Percentiles rank a stretch among this genome's conserved stretches.
phyloP scores from a whole-genome alignment of 92 coral and sea anemone genomes.

The Phymanthus crucifer region DNA sequence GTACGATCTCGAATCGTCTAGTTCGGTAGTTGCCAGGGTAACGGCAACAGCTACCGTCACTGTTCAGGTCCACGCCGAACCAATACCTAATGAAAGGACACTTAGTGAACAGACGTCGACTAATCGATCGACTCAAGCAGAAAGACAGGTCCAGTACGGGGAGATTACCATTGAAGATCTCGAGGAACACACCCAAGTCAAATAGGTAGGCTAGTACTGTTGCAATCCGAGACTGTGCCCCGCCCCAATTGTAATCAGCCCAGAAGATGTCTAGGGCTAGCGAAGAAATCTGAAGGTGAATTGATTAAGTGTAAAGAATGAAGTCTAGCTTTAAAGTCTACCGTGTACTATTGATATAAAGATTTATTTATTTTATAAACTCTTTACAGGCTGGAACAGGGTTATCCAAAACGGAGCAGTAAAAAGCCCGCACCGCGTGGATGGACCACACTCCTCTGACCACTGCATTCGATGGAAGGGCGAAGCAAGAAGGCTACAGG shows the following conservation, averaged over 20 bases:
- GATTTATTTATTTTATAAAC: too few relatives aligned
- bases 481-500: neutral
- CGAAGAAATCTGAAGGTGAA: too few relatives aligned
- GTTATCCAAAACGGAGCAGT: too few relatives aligned
- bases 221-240: neutral
- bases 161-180: slow-evolving; percentile 13
- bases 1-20: slow-evolving; percentile 81
- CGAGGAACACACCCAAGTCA: slow-evolving; percentile 27
- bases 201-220: slow-evolving; percentile 15
- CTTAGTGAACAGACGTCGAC: neutral
- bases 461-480: too few relatives aligned
- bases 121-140: slow-evolving; percentile 14
- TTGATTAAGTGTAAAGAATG: too few relatives aligned
- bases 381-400: too few relatives aligned
- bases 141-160: neutral
- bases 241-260: too few relatives aligned
- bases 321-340: too few relatives aligned
- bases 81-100: slow-evolving; percentile 53
- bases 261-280: too few relatives aligned
- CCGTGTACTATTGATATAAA: too few relatives aligned
- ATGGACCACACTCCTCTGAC: too few relatives aligned
- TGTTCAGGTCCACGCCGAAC: slow-evolving; percentile 75
- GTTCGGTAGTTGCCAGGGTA: slow-evolving; percentile 81
- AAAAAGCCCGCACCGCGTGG: too few relatives aligned
- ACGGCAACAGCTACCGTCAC: slow-evolving; percentile 89